Conservation (phyloP, 37 sponge, comb jelly and placozoan species). For the Tethya wilhelma region DNA sequence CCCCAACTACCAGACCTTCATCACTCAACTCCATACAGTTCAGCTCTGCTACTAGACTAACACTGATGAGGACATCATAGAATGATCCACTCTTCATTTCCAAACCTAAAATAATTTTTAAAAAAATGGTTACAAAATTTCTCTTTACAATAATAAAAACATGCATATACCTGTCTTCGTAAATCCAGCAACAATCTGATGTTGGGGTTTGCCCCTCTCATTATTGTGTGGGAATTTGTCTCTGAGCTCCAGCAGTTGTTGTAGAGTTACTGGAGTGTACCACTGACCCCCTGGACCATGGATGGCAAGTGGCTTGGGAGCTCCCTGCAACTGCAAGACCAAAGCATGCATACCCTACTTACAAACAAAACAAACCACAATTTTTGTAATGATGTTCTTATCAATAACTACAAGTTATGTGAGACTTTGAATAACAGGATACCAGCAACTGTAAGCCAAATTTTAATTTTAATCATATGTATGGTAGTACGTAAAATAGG, state of each 20-base stretch:
- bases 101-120: too few species aligned
- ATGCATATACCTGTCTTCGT: constrained; percentile 75
- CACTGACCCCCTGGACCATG: constrained; percentile 62
- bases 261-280: constrained; percentile 70
- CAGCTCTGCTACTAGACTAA: constrained; percentile 73
- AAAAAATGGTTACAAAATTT: not conserved
- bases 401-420: too few species aligned
- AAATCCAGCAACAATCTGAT: constrained; percentile 72
- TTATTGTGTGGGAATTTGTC: constrained; percentile 49
- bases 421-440: too few species aligned
- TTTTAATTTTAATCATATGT: too few species aligned
- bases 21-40: constrained; percentile 42
- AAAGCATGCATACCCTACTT: too few species aligned
- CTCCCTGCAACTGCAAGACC: constrained; percentile 31
- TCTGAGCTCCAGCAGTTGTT: constrained; percentile 72
- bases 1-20: constrained; percentile 80
- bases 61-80: constrained; percentile 73
- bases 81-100: constrained; percentile 66
- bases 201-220: constrained; percentile 22
- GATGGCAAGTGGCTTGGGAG: constrained; percentile 46
- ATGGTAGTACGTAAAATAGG: too few species aligned
- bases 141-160: not conserved
- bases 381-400: too few species aligned
- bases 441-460: too few species aligned
- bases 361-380: too few species aligned